Evolutionary conservation across 2,797 vertebrate species (phyloP).

Genomic region (Galaxias olidus): DNA sequence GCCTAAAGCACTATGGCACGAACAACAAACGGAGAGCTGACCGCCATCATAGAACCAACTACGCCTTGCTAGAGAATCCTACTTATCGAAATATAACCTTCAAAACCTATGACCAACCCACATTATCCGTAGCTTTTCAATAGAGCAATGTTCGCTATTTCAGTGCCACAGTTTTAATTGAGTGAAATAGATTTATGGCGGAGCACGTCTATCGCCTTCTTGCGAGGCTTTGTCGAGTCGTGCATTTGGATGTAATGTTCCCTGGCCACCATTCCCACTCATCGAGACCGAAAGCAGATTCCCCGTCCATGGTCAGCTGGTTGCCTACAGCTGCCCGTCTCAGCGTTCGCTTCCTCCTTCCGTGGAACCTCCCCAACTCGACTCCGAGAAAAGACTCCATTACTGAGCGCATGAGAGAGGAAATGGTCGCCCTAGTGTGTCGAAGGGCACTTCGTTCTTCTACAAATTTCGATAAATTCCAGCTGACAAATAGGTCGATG

Average conservation of each 20-base stretch:
- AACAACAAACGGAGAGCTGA: conserved; percentile 56
- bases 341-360: conserved; percentile 78
- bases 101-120: too few species aligned
- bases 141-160: too few species aligned
- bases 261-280: conserved; percentile 76
- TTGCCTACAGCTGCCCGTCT: conserved; percentile 80
- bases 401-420: conserved; percentile 53
- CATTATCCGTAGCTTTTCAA: too few species aligned
- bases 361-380: conserved; percentile 79
- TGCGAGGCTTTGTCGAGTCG: conserved; percentile 74
- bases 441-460: conserved; percentile 40
- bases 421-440: conserved; percentile 60
- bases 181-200: conserved; percentile 58
- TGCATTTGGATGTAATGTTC: conserved; percentile 77
- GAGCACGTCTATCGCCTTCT: conserved; percentile 61
- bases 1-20: conserved; percentile 58
- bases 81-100: too few species aligned
- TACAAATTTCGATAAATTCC: conserved; percentile 55
- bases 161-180: too few species aligned
- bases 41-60: conserved; percentile 79
- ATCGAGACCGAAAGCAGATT: conserved; percentile 81
- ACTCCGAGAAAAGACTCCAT: conserved; percentile 72
- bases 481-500: conserved; percentile 49
- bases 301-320: conserved; percentile 83
- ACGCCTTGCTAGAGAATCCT: conserved; percentile 75